Evolutionary conservation across 2,797 vertebrate genomes (phyloP).

Genomic region (Tarsius wallacei): DNA sequence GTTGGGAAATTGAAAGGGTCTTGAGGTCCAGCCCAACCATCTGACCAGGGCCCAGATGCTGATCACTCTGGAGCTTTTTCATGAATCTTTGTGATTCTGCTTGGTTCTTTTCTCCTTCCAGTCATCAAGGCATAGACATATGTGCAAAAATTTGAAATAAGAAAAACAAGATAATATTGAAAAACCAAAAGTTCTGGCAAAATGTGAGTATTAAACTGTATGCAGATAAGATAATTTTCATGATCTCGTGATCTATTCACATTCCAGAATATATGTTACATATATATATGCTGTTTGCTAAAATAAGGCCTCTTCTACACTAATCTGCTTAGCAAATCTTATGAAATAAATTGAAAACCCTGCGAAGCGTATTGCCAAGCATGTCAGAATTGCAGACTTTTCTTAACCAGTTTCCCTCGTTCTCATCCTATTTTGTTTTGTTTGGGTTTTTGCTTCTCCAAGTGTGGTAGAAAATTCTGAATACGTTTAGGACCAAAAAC

Average conservation of each 20-base stretch:
- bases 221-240: background rate
- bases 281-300: constrained; percentile 3
- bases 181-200: constrained; percentile 26
- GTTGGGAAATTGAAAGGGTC: background rate
- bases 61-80: constrained; percentile 2
- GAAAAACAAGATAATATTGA: background rate
- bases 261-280: background rate
- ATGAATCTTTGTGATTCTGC: background rate
- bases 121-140: background rate
- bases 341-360: background rate
- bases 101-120: background rate
- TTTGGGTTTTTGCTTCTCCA: background rate
- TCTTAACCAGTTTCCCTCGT: background rate
- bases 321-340: constrained; percentile 45
- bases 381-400: background rate
- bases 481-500: constrained; percentile 6
- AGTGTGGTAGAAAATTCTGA: background rate
- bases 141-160: background rate
- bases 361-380: background rate
- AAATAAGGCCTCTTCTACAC: constrained; percentile 15
- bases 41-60: background rate
- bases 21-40: background rate
- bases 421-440: background rate
- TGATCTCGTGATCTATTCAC: background rate
- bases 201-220: constrained; percentile 40